Base-by-base conservation (phyloP, 2,797 vertebrate genomes). In the Neosalanx taihuensis region DNA sequence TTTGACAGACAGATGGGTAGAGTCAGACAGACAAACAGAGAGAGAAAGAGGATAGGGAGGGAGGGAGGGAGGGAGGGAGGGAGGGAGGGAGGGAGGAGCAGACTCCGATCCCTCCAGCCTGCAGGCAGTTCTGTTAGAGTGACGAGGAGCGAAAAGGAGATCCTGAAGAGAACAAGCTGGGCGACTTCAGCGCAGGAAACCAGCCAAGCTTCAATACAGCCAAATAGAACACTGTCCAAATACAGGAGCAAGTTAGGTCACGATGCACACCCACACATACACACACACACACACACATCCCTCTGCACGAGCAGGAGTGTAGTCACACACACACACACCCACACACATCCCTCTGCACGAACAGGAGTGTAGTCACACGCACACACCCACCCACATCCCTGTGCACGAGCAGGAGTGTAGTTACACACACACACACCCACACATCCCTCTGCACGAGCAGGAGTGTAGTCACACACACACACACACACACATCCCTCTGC, bases 221-320 rank as follows among this genome's bases (percentile, higher is more conserved):
- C 41, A 46, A 46, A 46, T 13, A 46, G 41, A 46, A 46, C 41
- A 46, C 12, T 13, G 1, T 68, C 68, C 49, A 73, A 66, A 76
- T 73, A 69, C 70, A 31, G 58, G 69, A 59, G 67, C 60, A 69
- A 51, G 64, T 69, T 70, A 81, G 83, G 83, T 85, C 81, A 83
- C 81, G 79, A 85, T 12, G 33, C 51, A 3, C 67, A 56, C 51
- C 33, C 51, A 64, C 59, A 13, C 13, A 66, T 20, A 26, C 23
- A 26, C 23, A 26, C 23, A 26, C 23, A 26, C 23, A 26, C 23
- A 26, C 23, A 26, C 23, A 26, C 23, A 26, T 26, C 23, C 23
- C 1, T 26, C 23, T 26, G 23, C 23, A 26, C 23, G 23, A 26
- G 23, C 23, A 26, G 23, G 23, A 26, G 23, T 26, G 23, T 26